phyloP scores from a whole-genome alignment of 2,113 vertebrate genomes.

The Stegostoma tigrinum region DNA sequence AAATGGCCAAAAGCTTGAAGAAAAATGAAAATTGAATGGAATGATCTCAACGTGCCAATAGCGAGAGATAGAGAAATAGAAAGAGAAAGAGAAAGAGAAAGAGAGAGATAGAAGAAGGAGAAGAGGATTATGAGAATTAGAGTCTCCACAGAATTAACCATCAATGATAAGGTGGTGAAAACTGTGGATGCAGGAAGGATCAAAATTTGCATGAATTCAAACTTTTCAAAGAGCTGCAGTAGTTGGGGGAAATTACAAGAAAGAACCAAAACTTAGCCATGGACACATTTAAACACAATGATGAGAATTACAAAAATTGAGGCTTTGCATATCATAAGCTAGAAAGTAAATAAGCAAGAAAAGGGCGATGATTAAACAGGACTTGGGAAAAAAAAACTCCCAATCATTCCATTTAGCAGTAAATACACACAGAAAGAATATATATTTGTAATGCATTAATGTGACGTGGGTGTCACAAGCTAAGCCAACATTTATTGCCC shows the following conservation, averaged over 20 bases:
- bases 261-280: no score
- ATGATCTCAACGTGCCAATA: background rate
- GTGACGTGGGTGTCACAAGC: no score
- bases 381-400: background rate
- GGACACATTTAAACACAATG: no score
- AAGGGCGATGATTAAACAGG: background rate
- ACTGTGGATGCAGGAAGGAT: background rate
- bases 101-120: no score
- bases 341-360: background rate
- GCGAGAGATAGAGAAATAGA: no score
- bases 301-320: background rate
- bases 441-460: no score
- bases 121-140: background rate
- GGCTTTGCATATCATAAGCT: background rate
- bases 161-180: background rate
- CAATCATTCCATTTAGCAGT: background rate
- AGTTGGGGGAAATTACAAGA: background rate
- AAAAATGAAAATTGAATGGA: background rate
- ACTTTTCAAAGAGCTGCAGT: background rate
- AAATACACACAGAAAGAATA: background rate
- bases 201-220: background rate
- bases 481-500: no score
- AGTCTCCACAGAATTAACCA: no score
- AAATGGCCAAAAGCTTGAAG: background rate
- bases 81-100: no score